Base-by-base conservation (phyloP, 2,888 invertebrate genomes). In the Caprella mutica region DNA sequence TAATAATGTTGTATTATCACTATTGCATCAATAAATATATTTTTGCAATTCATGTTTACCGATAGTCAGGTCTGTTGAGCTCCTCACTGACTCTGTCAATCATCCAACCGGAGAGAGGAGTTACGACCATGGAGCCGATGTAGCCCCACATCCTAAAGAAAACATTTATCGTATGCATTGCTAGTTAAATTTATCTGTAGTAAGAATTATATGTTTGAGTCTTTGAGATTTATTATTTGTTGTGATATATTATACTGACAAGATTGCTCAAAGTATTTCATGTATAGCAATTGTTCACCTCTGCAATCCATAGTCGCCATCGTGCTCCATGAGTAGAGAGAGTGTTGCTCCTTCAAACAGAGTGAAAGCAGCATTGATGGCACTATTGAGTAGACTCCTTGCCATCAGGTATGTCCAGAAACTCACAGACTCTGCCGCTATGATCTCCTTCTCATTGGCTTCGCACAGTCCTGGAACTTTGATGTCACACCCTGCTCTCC, bases 51-150 rank as follows among this genome's bases (percentile, higher is more conserved):
- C n/a, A n/a, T n/a, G n/a, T n/a, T n/a, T n/a, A n/a, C n/a, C n/a
- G n/a, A n/a, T n/a, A n/a, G 71, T 85, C 84, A 0, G 83, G 83
- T 68, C 82, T 40, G n/a, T 78, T 79, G 70, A 82, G 83, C 21
- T 80, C 82, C 44, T 72, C 70, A 69, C 84, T 84, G 14, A 82
- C 83, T 66, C 81, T 83, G 72, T 85, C 84, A 52, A 86, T 84
- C 50, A 85, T 75, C 67, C 82, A 68, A 2, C 85, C 85, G 0
- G 85, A 83, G 52, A 59, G 40, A n/a, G 59, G 59, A 9, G 59
- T 59, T 23, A 55, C 54, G 17, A 59, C 55, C 59, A 59, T 59
- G 24, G 55, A 39, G n/a, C 59, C 59, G 14, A 59, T 59, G 52
- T 55, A 59, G 5, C 59, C 59, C 59, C 59, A 59, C 14, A 59